phyloP scores from a whole-genome alignment of 2,888 invertebrate genomes.

The Trisateles emortualis region DNA sequence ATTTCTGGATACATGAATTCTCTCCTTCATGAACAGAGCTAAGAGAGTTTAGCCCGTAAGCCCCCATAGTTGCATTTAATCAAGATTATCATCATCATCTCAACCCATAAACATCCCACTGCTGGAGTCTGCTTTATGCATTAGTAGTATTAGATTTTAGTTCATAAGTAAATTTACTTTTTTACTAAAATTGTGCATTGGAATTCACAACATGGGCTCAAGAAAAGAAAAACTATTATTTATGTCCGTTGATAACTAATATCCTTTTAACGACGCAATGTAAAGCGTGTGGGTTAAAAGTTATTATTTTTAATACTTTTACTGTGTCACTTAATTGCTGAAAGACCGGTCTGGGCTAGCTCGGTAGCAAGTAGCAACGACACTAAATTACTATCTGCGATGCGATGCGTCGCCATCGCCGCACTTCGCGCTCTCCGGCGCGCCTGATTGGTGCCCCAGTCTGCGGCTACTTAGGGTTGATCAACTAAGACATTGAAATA shows the following conservation, averaged over 20 bases:
- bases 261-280: constrained; percentile 40
- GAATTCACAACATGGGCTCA: background rate
- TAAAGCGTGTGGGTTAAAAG: constrained; percentile 39
- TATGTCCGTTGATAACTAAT: constrained; percentile 40
- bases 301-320: constrained; percentile 69
- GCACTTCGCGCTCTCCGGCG: constrained; percentile 52
- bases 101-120: too few relatives aligned
- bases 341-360: constrained; percentile 69
- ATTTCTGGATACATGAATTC: too few relatives aligned
- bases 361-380: constrained; percentile 67
- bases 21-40: too few relatives aligned
- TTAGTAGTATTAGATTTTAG: too few relatives aligned
- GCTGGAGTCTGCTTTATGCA: too few relatives aligned
- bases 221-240: constrained; percentile 14
- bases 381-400: constrained; percentile 76
- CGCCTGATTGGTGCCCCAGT: constrained; percentile 68
- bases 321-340: constrained; percentile 78
- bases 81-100: too few relatives aligned
- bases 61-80: too few relatives aligned
- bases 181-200: constrained; percentile 1
- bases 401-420: constrained; percentile 63
- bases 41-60: too few relatives aligned
- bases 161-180: too few relatives aligned
- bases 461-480: constrained; percentile 51
- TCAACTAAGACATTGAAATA: background rate